Evolutionary conservation across 2,888 invertebrate genomes (phyloP), one percentile per base, ranked within the genome.

Genomic region (Merodon equestris): DNA sequence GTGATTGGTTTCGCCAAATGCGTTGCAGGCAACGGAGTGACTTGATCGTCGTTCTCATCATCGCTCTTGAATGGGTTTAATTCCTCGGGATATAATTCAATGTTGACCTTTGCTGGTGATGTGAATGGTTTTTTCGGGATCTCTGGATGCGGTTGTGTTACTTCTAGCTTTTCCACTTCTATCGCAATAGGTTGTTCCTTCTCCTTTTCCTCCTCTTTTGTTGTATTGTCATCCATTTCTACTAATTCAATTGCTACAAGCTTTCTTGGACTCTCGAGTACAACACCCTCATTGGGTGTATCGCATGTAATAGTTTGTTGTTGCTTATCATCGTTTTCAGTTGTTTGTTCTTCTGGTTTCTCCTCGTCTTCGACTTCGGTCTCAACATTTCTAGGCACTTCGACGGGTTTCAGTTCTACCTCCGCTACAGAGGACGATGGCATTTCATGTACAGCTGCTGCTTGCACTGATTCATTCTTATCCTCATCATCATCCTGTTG

Each of bases 31-130:
- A 79, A 51, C 12, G 81, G 82, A 61, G 79, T 84, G 84, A 86
- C 86, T 15, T 89, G 90, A 53, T 90, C 90, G 47, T 89, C 89
- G 48, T 89, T 90, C 45, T 92, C 91, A 19, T 91, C 91, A 66
- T 94, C 94, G 83, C 93, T 93, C 38, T 91, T 93, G 89, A 97
- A 97, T 4, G 96, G 96, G 90, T 97, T 96, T 81, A 96, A 90
- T 85, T 94, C 92, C 81, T 92, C 92, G 0, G 96, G 96, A 89
- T 96, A 96, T 44, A 84, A 81, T 64, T 83, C 82, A 14, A 67
- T 36, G 19, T 51, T 67, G 1, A 64, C 61, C 73, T 82, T 83
- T 5, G 51, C 72, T n/a, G 75, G 71, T 17, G 81, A 68, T 38
- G 68, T 75, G 27, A 75, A 67, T 17, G 64, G 27, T 18, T 66